Evolutionary conservation across 2,888 invertebrate species (phyloP), one percentile per base, ranked within the genome.

Genomic region (Aelia acuminata): DNA sequence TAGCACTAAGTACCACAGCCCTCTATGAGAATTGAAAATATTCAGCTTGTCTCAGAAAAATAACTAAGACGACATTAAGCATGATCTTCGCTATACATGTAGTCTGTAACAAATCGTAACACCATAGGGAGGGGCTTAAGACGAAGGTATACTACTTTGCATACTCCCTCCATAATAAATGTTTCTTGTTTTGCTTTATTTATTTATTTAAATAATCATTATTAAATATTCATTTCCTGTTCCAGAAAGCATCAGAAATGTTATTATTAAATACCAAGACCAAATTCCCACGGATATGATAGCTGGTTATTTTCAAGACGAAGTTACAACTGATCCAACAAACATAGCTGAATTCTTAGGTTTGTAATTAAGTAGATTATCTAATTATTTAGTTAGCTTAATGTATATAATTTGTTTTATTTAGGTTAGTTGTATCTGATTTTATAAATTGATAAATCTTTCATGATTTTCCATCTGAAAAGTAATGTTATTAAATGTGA

Each of bases 231-330:
- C 26, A 11, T 75, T 4, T 43, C 22, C 0, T n/a, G n/a, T 75
- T 43, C 13, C 43, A 80, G 80, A 47, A 80, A 43, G 43, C 80
- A 80, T 80, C 22, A 80, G n/a, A 11, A 80, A 80, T n/a, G 43
- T 43, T 47, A 80, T 80, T 35, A 80, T 80, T 22, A 4, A 43
- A n/a, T 80, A 2, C 4, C 80, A 80, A 80, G 80, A 80, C 10
- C 43, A 80, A 47, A 80, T 80, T 43, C 80, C 80, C 3, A 5
- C n/a, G 4, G 80, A 80, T 43, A 15, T 80, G 2, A 80, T 80
- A 13, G 43, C 11, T 47, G 80, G 43, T n/a, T 80, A 80, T 35
- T 80, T 80, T 13, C 43, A 47, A 80, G 63, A 35, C 20, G 5
- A 31, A 7, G 13, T 35, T 35, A 15, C 0, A 35, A 4, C 63